These are phyloP conservation scores for Venustoraphidia nigricollis DNA, from an alignment of 2,888 invertebrate species.

Conservation along the genomic window DNA sequence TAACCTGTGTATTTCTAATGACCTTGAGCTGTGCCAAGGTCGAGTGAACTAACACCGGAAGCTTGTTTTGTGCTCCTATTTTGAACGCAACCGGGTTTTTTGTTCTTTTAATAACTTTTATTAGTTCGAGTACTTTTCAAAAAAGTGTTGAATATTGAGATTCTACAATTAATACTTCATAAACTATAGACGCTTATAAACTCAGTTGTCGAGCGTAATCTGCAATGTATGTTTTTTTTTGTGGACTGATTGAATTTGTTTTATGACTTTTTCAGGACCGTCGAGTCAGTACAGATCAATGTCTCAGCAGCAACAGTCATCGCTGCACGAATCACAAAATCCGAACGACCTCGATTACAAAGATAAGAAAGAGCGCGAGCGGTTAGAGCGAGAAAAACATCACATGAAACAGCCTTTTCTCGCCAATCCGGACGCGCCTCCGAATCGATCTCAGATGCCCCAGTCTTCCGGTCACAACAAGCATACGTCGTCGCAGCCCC, in stretches of 20 bases:
- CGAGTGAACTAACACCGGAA: too few species aligned
- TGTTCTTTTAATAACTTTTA: too few species aligned
- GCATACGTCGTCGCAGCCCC: neutral
- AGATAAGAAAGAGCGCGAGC: constrained; percentile 45
- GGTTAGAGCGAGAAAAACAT: constrained; percentile 37
- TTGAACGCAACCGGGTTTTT: too few species aligned
- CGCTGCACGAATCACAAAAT: constrained; percentile 29
- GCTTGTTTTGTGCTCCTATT: too few species aligned
- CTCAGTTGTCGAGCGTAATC: too few species aligned
- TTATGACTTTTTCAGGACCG: constrained; percentile 7
- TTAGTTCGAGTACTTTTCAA: too few species aligned
- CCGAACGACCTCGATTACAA: constrained; percentile 44
- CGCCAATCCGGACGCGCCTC: constrained; percentile 16
- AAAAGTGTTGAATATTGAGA: too few species aligned
- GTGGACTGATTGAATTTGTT: neutral
- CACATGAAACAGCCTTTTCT: constrained; percentile 4
- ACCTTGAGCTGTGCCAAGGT: too few species aligned
- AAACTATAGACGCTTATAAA: too few species aligned
- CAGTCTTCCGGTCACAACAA: neutral
- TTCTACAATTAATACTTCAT: too few species aligned
- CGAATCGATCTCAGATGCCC: constrained; percentile 15
- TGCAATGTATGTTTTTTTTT: neutral
- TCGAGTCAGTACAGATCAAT: constrained; percentile 11
- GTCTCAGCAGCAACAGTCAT: constrained; percentile 20
- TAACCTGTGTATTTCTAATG: too few species aligned